Conservation (phyloP, 2,888 invertebrate species). For the Apamea monoglypha region DNA sequence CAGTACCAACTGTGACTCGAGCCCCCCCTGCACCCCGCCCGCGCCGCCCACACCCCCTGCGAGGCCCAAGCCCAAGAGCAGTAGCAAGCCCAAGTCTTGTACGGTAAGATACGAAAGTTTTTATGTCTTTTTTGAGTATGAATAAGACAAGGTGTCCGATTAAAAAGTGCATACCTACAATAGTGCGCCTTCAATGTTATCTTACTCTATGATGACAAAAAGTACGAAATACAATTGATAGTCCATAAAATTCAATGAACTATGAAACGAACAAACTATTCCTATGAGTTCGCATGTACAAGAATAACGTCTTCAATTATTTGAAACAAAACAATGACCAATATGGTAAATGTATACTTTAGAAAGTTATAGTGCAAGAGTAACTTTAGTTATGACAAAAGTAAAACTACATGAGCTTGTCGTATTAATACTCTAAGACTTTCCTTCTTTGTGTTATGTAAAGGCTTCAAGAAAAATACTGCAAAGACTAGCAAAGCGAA, state of each 20-base stretch:
- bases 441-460: constrained; percentile 24
- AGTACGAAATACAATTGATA: not conserved
- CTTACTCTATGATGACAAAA: too few relatives aligned
- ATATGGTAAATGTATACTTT: not conserved
- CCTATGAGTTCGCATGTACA: not conserved
- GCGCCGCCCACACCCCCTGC: constrained; percentile 77
- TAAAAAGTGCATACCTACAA: not conserved
- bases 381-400: too few relatives aligned
- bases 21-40: constrained; percentile 87
- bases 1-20: constrained; percentile 76
- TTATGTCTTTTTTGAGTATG: constrained; percentile 6
- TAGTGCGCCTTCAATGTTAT: not conserved
- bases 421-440: constrained; percentile 22
- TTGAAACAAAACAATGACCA: not conserved
- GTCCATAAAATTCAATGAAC: not conserved
- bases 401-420: constrained; percentile 2
- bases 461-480: constrained; percentile 48
- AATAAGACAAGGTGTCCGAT: not conserved
- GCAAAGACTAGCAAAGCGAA: constrained; percentile 37
- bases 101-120: constrained; percentile 74
- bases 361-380: not conserved
- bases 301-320: not conserved
- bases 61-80: constrained; percentile 73
- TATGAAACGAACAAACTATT: not conserved
- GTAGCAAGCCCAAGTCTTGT: constrained; percentile 75